Percentiles rank a stretch among this genome's conserved stretches.
Conservation (phyloP, 2,888 invertebrate species). For the Argyra leucocephala region DNA sequence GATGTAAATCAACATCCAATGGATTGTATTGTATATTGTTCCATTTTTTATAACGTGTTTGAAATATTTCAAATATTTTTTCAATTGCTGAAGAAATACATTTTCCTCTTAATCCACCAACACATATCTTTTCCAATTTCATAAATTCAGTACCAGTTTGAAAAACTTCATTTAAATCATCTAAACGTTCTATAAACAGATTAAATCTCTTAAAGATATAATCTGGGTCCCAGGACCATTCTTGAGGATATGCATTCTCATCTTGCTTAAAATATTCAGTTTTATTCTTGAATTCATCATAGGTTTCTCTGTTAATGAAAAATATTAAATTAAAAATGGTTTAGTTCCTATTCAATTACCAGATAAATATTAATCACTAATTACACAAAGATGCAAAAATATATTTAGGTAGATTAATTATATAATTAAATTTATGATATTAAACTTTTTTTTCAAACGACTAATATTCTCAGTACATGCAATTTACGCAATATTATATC, state of each 20-base stretch:
- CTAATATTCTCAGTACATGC: no score
- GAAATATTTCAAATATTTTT: constrained; percentile 37
- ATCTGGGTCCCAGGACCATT: constrained; percentile 67
- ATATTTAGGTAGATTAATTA: no score
- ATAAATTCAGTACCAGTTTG: constrained; percentile 69
- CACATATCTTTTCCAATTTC: constrained; percentile 77
- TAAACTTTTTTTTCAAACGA: no score
- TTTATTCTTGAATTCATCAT: constrained; percentile 45
- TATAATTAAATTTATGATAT: no score
- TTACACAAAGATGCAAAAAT: no score
- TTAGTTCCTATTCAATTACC: neutral
- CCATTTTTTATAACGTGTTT: constrained; percentile 33
- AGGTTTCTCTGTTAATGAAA: constrained; percentile 34
- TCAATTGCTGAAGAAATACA: constrained; percentile 48
- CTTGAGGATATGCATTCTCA: constrained; percentile 45
- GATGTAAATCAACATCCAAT: constrained; percentile 62
- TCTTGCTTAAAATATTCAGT: constrained; percentile 36
- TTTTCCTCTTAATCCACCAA: constrained; percentile 60
- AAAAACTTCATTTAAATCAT: constrained; percentile 59
- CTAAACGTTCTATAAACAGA: constrained; percentile 54
- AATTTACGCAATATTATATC: no score
- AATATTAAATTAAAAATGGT: neutral
- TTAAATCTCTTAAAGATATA: constrained; percentile 61
- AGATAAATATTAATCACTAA: no score
- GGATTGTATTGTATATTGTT: constrained; percentile 60